phyloP scores from a whole-genome alignment of 2,888 invertebrate genomes.

The Adelphocoris suturalis region DNA sequence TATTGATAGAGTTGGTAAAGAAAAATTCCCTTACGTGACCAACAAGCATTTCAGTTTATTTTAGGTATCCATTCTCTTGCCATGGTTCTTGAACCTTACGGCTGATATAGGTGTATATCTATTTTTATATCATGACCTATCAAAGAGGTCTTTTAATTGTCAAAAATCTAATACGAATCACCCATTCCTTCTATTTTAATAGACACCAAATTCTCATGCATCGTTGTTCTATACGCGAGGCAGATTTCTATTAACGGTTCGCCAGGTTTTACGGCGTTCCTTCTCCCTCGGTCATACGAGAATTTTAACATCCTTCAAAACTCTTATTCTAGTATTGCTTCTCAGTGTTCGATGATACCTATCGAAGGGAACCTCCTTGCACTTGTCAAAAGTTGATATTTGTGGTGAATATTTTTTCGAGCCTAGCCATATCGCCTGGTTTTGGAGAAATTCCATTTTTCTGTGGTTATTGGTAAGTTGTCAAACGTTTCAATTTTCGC shows the following conservation, averaged over 20 bases:
- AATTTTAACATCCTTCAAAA: background rate
- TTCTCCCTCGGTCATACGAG: background rate
- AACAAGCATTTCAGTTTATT: background rate
- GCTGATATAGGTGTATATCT: background rate
- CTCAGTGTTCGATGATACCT: background rate
- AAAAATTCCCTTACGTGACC: no score
- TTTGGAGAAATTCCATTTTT: background rate
- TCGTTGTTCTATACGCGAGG: background rate
- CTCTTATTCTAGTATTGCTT: background rate
- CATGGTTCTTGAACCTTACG: background rate
- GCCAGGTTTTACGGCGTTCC: constrained; percentile 16
- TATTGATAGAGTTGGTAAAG: no score
- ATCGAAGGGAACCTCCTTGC: background rate
- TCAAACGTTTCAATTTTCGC: no score
- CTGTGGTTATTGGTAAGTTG: background rate
- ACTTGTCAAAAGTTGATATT: background rate
- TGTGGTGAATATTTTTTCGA: background rate
- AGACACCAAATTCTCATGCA: background rate
- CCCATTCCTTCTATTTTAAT: background rate
- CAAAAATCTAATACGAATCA: background rate
- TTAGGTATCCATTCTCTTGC: background rate
- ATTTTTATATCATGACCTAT: background rate
- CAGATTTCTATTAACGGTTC: background rate
- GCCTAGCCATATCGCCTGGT: background rate
- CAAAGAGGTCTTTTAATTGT: background rate